A percentile compares a stretch with the other conserved stretches of the same genome.
Evolutionary conservation across 2,888 invertebrate species (phyloP).

Genomic region (Pantelozetes paolii): DNA sequence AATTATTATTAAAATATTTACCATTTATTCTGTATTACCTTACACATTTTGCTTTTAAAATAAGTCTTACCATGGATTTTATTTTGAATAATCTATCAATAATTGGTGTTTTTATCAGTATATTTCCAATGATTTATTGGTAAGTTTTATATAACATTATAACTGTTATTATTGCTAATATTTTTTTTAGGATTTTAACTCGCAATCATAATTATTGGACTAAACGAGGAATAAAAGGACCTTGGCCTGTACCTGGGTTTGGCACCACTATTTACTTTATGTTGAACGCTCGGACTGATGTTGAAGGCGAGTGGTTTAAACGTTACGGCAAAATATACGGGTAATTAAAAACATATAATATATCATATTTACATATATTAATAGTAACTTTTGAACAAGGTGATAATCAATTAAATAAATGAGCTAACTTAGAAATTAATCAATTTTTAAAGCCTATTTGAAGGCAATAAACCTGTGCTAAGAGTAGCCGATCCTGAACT

Average conservation of each 20-base stretch:
- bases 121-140: too few relatives aligned
- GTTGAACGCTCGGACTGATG: neutral
- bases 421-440: too few relatives aligned
- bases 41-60: too few relatives aligned
- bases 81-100: too few relatives aligned
- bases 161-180: too few relatives aligned
- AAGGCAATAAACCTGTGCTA: conserved; percentile 30
- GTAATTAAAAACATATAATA: neutral
- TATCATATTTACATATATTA: too few relatives aligned
- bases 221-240: conserved; percentile 33
- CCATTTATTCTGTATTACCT: too few relatives aligned
- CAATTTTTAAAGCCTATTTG: neutral
- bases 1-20: too few relatives aligned
- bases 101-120: too few relatives aligned
- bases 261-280: conserved; percentile 19
- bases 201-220: conserved; percentile 35
- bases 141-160: too few relatives aligned
- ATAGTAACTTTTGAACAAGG: too few relatives aligned
- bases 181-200: conserved; percentile 15
- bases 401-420: neutral
- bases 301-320: neutral
- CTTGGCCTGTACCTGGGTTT: neutral
- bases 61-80: too few relatives aligned
- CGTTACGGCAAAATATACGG: conserved; percentile 36
- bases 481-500: conserved; percentile 29